phyloP scores from a whole-genome alignment of 2,113 vertebrate species.

The Ginglymostoma cirratum region DNA sequence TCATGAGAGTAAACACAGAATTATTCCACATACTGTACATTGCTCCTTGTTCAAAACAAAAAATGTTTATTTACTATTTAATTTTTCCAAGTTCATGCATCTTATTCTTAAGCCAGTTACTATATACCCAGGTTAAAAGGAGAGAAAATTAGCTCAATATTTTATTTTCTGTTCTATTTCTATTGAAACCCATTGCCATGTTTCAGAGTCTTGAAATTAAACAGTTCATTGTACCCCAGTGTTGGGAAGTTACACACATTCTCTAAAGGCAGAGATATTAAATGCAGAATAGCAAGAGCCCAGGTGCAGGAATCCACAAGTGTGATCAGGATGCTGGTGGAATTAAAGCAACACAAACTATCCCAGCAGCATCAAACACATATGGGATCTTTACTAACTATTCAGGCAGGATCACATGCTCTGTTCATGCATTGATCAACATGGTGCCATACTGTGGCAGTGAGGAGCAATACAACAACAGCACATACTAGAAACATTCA shows the following conservation, averaged over 20 bases:
- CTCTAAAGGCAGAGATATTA: background rate
- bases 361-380: background rate
- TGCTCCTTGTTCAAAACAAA: background rate
- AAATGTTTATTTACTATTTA: background rate
- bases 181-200: background rate
- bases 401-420: background rate
- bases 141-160: background rate
- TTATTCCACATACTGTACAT: background rate
- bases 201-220: background rate
- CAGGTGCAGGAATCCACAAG: background rate
- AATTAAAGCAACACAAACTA: background rate
- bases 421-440: background rate
- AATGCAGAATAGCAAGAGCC: background rate
- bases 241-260: background rate
- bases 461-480: background rate
- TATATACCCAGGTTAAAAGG: background rate
- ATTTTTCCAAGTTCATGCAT: background rate
- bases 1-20: background rate
- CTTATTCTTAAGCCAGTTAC: background rate
- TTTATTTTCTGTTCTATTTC: background rate
- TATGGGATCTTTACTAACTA: background rate
- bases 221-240: background rate
- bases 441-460: background rate
- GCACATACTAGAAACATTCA: too few species aligned
- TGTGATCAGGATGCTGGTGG: background rate